Base-by-base conservation (phyloP, 2,113 vertebrate genomes). In the Cynocephalus volans region DNA sequence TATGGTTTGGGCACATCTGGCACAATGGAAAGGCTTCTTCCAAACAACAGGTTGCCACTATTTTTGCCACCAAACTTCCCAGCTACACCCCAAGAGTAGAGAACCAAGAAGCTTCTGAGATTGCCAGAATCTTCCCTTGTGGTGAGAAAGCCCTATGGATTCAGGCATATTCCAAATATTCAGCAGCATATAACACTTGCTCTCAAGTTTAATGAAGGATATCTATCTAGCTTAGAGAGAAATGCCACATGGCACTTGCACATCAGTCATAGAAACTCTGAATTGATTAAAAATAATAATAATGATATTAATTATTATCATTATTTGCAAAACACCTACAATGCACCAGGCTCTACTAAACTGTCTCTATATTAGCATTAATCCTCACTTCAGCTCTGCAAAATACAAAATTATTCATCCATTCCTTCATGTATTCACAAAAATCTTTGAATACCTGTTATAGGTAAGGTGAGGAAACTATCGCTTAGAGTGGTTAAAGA, bases 241-340 rank as follows among this genome's bases (percentile, higher is more conserved):
- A 65, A 12, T 52, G 36, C n/a, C 24, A 90, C 24, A n/a, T 17
- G 26, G 56, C 4, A 77, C 58, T 12, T 41, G 8, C 26, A 41
- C 10, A 45, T 28, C 26, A 56, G 80, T n/a, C 58, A 54, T 48
- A 76, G 31, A 54, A 45, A 12, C 18, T 70, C 21, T 67, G 41
- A 62, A 23, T 92, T 41, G 69, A 52, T 41, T 41, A 84, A 58
- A 19, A 84, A 54, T 62, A 56, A 60, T 23, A 56, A 45, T 26
- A 89, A 54, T 41, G 52, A 77, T 58, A 41, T 41, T 41, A 50
- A 15, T 18, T 77, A n/a, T 52, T 88, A 69, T 80, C 45, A 81
- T 91, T 83, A 93, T 77, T 85, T 89, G 3, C 7, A 65, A 95
- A 92, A 85, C 21, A 62, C 11, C 17, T 58, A 73, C 36, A 67